phyloP scores from a whole-genome alignment of 23 tunicate species.

The Styela clava region DNA sequence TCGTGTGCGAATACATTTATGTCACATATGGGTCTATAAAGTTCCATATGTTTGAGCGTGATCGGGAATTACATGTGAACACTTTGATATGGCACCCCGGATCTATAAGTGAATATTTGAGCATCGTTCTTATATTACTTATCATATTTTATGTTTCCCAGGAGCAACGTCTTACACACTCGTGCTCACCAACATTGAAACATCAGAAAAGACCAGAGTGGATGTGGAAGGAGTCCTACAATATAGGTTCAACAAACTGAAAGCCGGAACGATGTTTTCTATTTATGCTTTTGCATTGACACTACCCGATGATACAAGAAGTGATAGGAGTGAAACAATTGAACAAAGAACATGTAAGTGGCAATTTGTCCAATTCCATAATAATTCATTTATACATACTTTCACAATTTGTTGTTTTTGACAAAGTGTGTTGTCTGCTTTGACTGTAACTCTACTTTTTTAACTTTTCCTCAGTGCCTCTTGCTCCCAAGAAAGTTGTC shows the following conservation, averaged over 20 bases:
- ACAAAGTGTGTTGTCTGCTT: not conserved
- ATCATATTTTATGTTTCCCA: not conserved
- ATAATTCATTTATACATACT: too few species aligned
- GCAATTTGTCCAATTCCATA: not conserved
- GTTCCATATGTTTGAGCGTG: too few species aligned
- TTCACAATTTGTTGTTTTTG: too few species aligned
- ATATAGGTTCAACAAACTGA: slow-evolving; percentile 22
- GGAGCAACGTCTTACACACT: slow-evolving; percentile 28
- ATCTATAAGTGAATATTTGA: too few species aligned
- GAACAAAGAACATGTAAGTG: slow-evolving; percentile 22
- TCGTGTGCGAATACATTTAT: too few species aligned
- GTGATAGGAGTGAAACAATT: slow-evolving; percentile 8
- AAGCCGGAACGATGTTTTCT: slow-evolving; percentile 55
- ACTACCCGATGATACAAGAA: slow-evolving; percentile 12
- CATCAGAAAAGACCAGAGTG: slow-evolving; percentile 4
- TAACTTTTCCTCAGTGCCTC: slow-evolving; percentile 21
- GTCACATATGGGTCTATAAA: too few species aligned
- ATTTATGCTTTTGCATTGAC: slow-evolving; percentile 44
- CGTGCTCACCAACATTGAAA: not conserved
- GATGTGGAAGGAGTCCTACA: not conserved
- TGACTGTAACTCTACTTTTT: not conserved
- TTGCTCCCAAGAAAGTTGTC: slow-evolving; percentile 30
- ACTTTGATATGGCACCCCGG: too few species aligned
- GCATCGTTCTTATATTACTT: too few species aligned
- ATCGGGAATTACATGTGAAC: too few species aligned